phyloP scores from a whole-genome alignment of 2,113 vertebrate genomes.

The Corvus moneduloides region DNA sequence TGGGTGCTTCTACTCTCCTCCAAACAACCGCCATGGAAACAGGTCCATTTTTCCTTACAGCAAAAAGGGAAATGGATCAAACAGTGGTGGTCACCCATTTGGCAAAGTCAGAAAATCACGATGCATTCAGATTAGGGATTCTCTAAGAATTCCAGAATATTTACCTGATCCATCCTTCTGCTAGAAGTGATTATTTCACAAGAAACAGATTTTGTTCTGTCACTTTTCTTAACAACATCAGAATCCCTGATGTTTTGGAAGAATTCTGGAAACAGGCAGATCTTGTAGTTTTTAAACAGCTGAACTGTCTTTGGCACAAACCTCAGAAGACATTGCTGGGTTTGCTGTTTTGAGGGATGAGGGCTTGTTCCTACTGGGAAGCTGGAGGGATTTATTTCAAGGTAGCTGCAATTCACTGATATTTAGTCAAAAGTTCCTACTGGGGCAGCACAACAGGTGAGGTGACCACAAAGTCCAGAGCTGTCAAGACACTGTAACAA shows the following conservation, averaged over 20 bases:
- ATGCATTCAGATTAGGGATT: not conserved
- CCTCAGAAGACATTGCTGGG: not conserved
- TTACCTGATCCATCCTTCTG: not conserved
- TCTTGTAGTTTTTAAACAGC: not conserved
- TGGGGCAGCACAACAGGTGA: not conserved
- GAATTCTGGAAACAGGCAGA: not conserved
- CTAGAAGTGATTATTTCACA: not conserved
- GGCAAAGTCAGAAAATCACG: not conserved
- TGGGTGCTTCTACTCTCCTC: not conserved
- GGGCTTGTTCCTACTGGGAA: not conserved
- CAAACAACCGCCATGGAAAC: not conserved
- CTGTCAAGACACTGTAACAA: not conserved
- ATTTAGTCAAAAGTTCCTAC: not conserved
- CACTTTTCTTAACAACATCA: not conserved
- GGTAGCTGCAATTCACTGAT: not conserved
- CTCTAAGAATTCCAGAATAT: not conserved
- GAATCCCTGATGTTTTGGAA: not conserved
- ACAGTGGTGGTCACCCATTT: not conserved
- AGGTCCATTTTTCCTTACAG: not conserved
- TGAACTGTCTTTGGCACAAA: not conserved
- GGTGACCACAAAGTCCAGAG: not conserved
- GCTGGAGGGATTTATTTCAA: not conserved
- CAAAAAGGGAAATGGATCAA: not conserved
- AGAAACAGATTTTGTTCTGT: not conserved
- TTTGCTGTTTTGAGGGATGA: not conserved